A percentile compares a stretch with the other conserved stretches of the same genome.
Conservation (phyloP, 1,140 invertebrate genomes). For the Oncopodura yosiiana region DNA sequence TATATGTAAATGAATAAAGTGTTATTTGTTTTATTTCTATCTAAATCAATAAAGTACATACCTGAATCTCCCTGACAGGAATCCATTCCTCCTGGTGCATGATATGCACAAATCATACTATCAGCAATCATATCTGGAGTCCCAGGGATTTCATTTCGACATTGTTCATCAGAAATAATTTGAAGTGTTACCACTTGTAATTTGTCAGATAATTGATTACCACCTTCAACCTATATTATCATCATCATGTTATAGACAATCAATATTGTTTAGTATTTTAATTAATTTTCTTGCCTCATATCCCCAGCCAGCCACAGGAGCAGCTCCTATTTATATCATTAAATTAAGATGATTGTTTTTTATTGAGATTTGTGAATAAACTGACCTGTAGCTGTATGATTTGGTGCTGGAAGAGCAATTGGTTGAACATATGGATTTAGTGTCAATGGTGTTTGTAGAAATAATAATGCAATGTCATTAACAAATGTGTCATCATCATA, state of each 20-base stretch:
- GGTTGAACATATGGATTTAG: not conserved
- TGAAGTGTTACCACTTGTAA: not conserved
- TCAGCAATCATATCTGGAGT: not conserved
- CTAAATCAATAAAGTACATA: not conserved
- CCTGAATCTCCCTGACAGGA: conserved; percentile 5
- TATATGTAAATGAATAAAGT: not conserved
- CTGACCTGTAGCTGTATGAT: not conserved
- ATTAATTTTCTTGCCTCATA: not conserved
- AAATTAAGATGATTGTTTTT: not conserved
- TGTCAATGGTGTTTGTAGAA: not conserved
- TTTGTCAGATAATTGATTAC: not conserved
- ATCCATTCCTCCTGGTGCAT: conserved; percentile 13
- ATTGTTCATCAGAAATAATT: not conserved
- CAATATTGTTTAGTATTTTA: not conserved
- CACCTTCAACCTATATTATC: not conserved
- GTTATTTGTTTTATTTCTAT: not conserved
- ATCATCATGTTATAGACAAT: conserved; percentile 1
- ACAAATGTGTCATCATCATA: not conserved
- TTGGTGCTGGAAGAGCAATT: not conserved
- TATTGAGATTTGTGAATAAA: not conserved
- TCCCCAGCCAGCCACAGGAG: conserved; percentile 3
- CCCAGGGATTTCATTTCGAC: not conserved
- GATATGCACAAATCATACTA: conserved; percentile 19
- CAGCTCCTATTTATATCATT: not conserved
- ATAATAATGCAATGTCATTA: conserved; percentile 9